Evolutionary conservation across 2,113 vertebrate genomes (phyloP).

Genomic region (Bothrops jararaca): DNA sequence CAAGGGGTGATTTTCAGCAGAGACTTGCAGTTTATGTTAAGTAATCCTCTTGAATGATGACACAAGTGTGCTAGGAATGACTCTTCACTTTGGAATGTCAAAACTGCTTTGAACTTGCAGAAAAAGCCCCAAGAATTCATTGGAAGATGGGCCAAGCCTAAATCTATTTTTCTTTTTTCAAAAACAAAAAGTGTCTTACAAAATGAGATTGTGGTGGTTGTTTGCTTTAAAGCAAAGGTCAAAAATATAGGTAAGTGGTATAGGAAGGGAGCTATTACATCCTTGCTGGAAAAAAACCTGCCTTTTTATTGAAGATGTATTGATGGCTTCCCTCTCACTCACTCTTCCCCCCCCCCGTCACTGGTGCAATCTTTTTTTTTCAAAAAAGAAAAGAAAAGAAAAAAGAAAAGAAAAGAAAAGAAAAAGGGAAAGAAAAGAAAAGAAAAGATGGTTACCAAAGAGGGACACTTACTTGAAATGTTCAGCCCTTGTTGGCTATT

Average conservation of each 20-base stretch:
- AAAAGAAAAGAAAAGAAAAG: not conserved
- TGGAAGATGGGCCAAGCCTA: not conserved
- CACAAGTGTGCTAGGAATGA: conserved; percentile 17
- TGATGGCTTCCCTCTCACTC: not conserved
- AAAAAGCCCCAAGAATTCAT: accelerated
- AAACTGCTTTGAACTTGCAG: not conserved
- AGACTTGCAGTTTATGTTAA: not conserved
- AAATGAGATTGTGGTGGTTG: not conserved
- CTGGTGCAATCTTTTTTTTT: not conserved
- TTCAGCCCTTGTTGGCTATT: not conserved
- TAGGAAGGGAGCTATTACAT: not conserved
- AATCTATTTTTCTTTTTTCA: not conserved
- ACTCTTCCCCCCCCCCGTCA: not conserved
- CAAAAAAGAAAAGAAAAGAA: not conserved
- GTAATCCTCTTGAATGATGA: not conserved
- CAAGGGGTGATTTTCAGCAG: accelerated
- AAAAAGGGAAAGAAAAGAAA: not conserved
- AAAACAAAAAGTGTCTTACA: no score
- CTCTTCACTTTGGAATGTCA: conserved; percentile 14
- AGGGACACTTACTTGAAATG: not conserved
- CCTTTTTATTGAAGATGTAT: not conserved
- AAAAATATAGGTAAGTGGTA: not conserved
- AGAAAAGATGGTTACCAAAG: not conserved
- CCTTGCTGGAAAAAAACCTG: not conserved
- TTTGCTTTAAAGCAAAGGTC: conserved; percentile 19